Evolutionary conservation across 2,888 invertebrate species (phyloP), one percentile per base, ranked within the genome.

Genomic region (Scaptomyza caliginosa): DNA sequence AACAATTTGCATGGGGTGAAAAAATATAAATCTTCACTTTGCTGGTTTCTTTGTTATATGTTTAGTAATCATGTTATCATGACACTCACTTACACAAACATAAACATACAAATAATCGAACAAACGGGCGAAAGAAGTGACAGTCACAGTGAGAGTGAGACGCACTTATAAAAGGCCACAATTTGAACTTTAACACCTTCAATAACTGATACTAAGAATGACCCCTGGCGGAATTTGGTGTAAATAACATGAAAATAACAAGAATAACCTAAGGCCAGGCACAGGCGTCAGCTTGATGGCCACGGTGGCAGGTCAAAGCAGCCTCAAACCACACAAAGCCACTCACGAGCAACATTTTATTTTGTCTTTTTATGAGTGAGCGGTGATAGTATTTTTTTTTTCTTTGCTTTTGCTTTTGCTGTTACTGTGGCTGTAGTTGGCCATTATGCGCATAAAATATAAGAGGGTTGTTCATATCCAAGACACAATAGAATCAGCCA

Each of bases 121-220:
- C 10, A 17, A 1, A n/a, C 32, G 13, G 26, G 23, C 11, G 30
- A 11, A 4, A n/a, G 30, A 39, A 10, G 13, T 23, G 36, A 21
- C 39, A n/a, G n/a, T 21, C 3, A 2, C 34, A 16, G 28, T n/a
- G 17, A n/a, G 21, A 56, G 39, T 40, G 55, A 17, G 34, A 23
- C 23, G 48, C 50, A 50, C 49, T 51, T 55, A 69, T 65, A 69
- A 64, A 65, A 81, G 66, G 67, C 40, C 59, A 74, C 85, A 74
- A 85, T 85, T 85, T 82, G 81, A 82, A 82, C 81, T 82, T 82
- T 82, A 85, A 82, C 81, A 82, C 81, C 85, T 82, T 82, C 81
- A 79, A 77, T 79, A 85, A 79, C 85, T 79, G 79, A 72, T 63
- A 73, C 67, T 72, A 42, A 75, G 74, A 72, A 72, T 82, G 85